Evolutionary conservation across 2,888 invertebrate genomes (phyloP).

Genomic region (Sipha maydis): DNA sequence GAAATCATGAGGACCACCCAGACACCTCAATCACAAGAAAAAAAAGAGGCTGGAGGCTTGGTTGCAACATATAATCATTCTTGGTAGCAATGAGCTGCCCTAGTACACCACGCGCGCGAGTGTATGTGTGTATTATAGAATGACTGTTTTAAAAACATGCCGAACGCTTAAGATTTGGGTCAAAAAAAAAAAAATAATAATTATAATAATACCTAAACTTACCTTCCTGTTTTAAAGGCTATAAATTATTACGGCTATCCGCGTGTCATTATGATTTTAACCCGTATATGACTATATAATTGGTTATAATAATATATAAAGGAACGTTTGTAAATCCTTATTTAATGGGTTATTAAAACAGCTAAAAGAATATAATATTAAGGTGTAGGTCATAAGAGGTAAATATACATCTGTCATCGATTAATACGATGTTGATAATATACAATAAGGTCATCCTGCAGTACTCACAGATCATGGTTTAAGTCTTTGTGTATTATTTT

Average conservation of each 20-base stretch:
- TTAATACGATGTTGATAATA: neutral
- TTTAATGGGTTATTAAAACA: conserved; percentile 19
- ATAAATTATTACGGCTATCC: conserved; percentile 32
- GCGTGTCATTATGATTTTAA: neutral
- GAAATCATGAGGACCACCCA: conserved; percentile 60
- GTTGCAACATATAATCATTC: conserved; percentile 58
- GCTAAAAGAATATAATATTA: neutral
- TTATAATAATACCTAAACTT: conserved; percentile 18
- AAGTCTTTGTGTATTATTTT: neutral
- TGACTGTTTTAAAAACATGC: conserved; percentile 37
- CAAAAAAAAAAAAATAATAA: neutral
- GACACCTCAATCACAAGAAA: conserved; percentile 48
- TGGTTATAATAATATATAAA: neutral
- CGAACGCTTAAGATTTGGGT: conserved; percentile 44
- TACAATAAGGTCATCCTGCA: neutral
- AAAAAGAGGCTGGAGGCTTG: conserved; percentile 31
- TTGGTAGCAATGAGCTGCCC: conserved; percentile 44
- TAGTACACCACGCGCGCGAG: neutral
- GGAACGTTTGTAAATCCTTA: neutral
- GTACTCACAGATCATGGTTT: no score
- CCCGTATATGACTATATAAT: conserved; percentile 3
- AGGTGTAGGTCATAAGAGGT: neutral
- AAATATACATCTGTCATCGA: neutral
- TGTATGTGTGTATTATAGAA: conserved; percentile 20
- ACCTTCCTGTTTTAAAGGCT: conserved; percentile 47